Percentiles rank a stretch among this genome's conserved stretches.
Conservation (phyloP, 2,888 invertebrate genomes). For the Nemurella pictetii region DNA sequence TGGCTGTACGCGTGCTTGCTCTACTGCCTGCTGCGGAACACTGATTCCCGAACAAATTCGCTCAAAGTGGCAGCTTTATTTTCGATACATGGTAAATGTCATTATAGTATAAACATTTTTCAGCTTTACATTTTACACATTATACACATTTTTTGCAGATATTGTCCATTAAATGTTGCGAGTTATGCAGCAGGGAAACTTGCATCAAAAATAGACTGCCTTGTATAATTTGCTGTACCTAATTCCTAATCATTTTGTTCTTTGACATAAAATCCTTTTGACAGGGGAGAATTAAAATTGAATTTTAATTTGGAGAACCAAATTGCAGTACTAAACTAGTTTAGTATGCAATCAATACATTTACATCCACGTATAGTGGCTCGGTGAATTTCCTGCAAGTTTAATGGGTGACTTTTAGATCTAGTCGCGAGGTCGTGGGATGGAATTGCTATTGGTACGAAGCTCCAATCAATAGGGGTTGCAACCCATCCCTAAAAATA, state of each 20-base stretch:
- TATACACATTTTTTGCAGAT: not conserved
- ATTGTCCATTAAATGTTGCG: not conserved
- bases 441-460: not conserved
- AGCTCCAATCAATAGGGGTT: not conserved
- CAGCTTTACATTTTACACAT: too few species aligned
- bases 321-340: not conserved
- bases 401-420: too few species aligned
- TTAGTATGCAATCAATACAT: not conserved
- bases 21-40: not conserved
- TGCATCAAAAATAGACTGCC: not conserved
- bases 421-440: too few species aligned
- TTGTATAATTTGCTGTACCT: not conserved
- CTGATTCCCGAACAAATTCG: not conserved
- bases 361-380: not conserved
- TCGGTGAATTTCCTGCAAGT: not conserved
- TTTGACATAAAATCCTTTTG: not conserved
- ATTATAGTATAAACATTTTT: too few species aligned
- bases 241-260: not conserved
- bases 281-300: not conserved
- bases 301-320: not conserved
- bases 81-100: not conserved
- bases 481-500: not conserved
- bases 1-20: not conserved
- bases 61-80: not conserved
- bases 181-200: not conserved